These are phyloP conservation scores for Empis livida DNA, from an alignment of 2,888 invertebrate genomes.

Conservation along the genomic window DNA sequence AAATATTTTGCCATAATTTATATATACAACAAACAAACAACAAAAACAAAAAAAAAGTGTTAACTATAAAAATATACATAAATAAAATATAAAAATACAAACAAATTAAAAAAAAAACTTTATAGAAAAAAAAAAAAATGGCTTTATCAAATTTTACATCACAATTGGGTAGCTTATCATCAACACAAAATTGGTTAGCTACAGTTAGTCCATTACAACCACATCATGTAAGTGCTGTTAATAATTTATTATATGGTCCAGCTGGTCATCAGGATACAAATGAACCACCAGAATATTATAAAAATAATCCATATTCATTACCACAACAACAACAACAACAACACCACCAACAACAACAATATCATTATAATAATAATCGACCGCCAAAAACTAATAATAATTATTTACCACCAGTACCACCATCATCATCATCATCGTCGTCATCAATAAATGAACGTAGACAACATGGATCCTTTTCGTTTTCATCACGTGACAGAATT, in stretches of 20 bases:
- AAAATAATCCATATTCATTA: constrained; percentile 34
- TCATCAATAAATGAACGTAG: neutral
- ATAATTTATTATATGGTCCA: constrained; percentile 33
- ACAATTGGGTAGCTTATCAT: constrained; percentile 26
- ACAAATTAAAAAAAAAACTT: neutral
- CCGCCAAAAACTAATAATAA: constrained; percentile 10
- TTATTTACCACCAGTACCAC: constrained; percentile 30
- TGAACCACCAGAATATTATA: constrained; percentile 24
- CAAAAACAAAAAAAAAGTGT: too few species aligned
- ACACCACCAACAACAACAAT: constrained; percentile 17
- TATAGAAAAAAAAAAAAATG: constrained; percentile 21
- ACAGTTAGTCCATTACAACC: constrained; percentile 31
- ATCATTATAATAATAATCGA: constrained; percentile 18
- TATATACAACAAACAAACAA: too few species aligned
- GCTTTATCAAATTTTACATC: constrained; percentile 34
- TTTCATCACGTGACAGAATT: neutral
- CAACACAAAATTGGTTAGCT: constrained; percentile 29
- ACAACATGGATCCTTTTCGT: neutral
- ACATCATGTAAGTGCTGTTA: constrained; percentile 32
- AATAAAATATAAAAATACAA: too few species aligned
- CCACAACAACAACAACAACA: constrained; percentile 20
- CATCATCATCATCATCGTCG: constrained; percentile 8
- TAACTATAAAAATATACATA: too few species aligned
- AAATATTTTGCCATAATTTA: too few species aligned
- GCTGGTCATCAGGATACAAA: constrained; percentile 32